A percentile compares a stretch with the other conserved stretches of the same genome.
phyloP scores from a whole-genome alignment of 2,113 vertebrate species.

The Mormoops blainvillei region DNA sequence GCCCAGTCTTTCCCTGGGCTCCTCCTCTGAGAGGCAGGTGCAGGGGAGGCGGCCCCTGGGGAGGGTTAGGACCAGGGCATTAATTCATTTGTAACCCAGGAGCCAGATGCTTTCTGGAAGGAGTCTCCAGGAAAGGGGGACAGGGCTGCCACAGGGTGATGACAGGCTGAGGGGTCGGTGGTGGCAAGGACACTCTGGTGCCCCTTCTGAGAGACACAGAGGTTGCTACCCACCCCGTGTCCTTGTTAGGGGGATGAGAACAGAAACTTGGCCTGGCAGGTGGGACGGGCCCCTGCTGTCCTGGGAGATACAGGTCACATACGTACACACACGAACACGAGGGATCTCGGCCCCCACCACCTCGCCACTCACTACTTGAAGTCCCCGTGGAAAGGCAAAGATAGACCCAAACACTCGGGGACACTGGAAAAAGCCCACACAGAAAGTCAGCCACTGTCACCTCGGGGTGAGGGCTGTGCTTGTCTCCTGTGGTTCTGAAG shows the following conservation, averaged over 20 bases:
- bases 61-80: slow-evolving; percentile 40
- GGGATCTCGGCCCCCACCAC: background rate
- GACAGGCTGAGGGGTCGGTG: slow-evolving; percentile 30
- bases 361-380: background rate
- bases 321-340: background rate
- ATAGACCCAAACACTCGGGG: background rate
- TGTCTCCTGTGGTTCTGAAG: slow-evolving; percentile 40
- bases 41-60: slow-evolving; percentile 18
- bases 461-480: background rate
- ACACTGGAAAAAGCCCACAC: background rate
- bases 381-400: background rate
- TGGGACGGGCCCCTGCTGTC: background rate
- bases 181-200: background rate
- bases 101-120: slow-evolving; percentile 48
- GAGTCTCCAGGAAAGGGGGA: background rate
- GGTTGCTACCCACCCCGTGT: background rate
- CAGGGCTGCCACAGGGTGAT: slow-evolving; percentile 59
- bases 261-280: background rate
- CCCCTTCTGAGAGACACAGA: slow-evolving; percentile 43
- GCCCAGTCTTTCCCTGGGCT: slow-evolving; percentile 33
- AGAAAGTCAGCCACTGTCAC: background rate
- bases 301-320: background rate
- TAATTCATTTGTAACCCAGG: slow-evolving; percentile 63
- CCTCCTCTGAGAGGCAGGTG: slow-evolving; percentile 55
- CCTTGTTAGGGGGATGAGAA: background rate